A percentile compares a stretch with the other conserved stretches of the same genome.
Conservation (phyloP, 2,888 invertebrate genomes). For the Aphidoletes aphidimyza region DNA sequence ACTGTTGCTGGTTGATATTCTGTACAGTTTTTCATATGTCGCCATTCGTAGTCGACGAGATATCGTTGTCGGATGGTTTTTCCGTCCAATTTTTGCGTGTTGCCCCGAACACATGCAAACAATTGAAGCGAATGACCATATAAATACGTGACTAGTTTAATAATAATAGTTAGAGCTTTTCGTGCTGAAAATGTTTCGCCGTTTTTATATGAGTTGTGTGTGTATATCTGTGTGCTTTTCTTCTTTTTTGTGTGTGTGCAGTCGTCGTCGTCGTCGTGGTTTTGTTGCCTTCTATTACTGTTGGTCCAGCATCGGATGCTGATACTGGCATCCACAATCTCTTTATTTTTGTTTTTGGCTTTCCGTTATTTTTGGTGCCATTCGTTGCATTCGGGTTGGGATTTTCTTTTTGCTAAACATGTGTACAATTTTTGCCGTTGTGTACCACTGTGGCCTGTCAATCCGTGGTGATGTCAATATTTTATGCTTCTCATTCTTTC, state of each 20-base stretch:
- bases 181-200: not conserved
- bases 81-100: conserved; percentile 45
- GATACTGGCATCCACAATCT: conserved; percentile 8
- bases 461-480: conserved; percentile 51
- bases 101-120: conserved; percentile 51
- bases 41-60: conserved; percentile 2
- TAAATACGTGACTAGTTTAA: conserved; percentile 52
- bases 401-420: conserved; percentile 4
- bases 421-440: conserved; percentile 39
- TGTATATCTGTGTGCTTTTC: not conserved
- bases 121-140: conserved; percentile 54
- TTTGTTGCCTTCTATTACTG: not conserved
- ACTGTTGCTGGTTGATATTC: conserved; percentile 10
- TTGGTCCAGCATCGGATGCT: not conserved
- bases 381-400: conserved; percentile 2
- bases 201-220: conserved; percentile 11
- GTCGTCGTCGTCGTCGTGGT: not conserved
- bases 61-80: conserved; percentile 17
- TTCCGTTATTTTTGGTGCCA: conserved; percentile 51
- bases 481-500: not conserved
- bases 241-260: not conserved
- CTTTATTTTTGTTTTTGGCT: conserved; percentile 10
- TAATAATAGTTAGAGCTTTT: conserved; percentile 53
- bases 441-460: not conserved
- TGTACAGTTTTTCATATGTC: conserved; percentile 41